Evolutionary conservation across 2,888 invertebrate species (phyloP), one percentile per base, ranked within the genome.

Genomic region (Hoplodrina blanda): DNA sequence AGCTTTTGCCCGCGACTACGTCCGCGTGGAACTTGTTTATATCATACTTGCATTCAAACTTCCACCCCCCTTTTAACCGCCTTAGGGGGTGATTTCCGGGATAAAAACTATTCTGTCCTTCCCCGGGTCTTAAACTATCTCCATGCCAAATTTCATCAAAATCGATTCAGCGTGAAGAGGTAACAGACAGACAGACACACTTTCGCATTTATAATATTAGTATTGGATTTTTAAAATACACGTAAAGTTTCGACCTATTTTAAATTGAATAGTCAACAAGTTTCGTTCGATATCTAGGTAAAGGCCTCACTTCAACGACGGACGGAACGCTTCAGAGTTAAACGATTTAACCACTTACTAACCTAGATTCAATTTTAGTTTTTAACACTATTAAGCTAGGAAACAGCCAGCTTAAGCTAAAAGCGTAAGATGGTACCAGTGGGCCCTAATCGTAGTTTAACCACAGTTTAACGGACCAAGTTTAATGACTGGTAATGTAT

Each of bases 401-500:
- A 67, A 77, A 69, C 63, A 71, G 69, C 57, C 65, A 54, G 81
- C 49, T 82, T 69, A 69, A 66, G 62, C 68, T 69, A 67, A 74
- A 66, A 75, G 72, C 65, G 69, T 64, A 82, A 86, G 85, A 83
- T 69, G 81, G 82, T 86, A 86, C 87, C 86, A 73, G 83, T 60
- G 66, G 63, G 66, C 82, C 81, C 82, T 91, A 90, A 92, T 90
- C 89, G 85, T 86, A 87, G 88, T 91, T 89, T 82, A 85, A 81
- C 86, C 85, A 62, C 85, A 91, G 90, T 92, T 92, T 91, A 91
- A 93, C 89, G 87, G 87, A 73, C 80, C 73, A 93, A 93, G 91
- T 93, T 93, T 89, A 92, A 93, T 89, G 86, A 88, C 89, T 88
- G 88, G 87, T 91, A 92, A 93, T 93, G 92, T 90, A 89, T 86